Conservation (phyloP, 1,140 invertebrate genomes). For the Drosophila pseudoananassae region DNA sequence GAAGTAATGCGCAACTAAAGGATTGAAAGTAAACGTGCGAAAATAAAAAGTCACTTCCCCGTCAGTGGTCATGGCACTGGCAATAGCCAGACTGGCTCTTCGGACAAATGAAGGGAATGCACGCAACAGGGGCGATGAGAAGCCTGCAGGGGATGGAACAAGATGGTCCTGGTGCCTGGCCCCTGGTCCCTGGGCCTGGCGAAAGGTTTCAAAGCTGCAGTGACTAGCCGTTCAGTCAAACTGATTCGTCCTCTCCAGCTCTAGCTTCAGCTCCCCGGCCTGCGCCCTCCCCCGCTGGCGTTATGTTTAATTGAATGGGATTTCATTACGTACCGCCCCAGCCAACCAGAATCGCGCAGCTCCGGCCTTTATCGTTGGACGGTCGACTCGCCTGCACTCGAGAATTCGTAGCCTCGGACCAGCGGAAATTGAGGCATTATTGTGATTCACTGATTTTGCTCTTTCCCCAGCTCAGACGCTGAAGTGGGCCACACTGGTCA, state of each 20-base stretch:
- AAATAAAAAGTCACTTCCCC: slow-evolving; percentile 68
- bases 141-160: not conserved
- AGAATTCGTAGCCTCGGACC: slow-evolving; percentile 46
- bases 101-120: slow-evolving; percentile 36
- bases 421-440: slow-evolving; percentile 80
- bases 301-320: slow-evolving; percentile 80
- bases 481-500: slow-evolving; percentile 7
- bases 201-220: slow-evolving; percentile 47
- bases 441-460: slow-evolving; percentile 80
- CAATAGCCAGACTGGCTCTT: slow-evolving; percentile 28
- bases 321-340: slow-evolving; percentile 62
- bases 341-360: not conserved
- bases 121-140: slow-evolving; percentile 14
- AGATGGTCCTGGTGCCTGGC: not conserved
- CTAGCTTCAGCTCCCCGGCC: not conserved
- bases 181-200: not conserved
- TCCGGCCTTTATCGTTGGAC: slow-evolving; percentile 35
- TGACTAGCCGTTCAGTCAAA: slow-evolving; percentile 31
- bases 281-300: slow-evolving; percentile 13
- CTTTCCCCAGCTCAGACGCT: slow-evolving; percentile 47
- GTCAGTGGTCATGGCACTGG: slow-evolving; percentile 22
- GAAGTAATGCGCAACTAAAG: slow-evolving; percentile 8
- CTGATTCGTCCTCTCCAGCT: not conserved
- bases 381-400: slow-evolving; percentile 33
- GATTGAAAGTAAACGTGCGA: slow-evolving; percentile 64